Evolutionary conservation across 2,113 vertebrate genomes (phyloP).

Genomic region (Etheostoma spectabile): DNA sequence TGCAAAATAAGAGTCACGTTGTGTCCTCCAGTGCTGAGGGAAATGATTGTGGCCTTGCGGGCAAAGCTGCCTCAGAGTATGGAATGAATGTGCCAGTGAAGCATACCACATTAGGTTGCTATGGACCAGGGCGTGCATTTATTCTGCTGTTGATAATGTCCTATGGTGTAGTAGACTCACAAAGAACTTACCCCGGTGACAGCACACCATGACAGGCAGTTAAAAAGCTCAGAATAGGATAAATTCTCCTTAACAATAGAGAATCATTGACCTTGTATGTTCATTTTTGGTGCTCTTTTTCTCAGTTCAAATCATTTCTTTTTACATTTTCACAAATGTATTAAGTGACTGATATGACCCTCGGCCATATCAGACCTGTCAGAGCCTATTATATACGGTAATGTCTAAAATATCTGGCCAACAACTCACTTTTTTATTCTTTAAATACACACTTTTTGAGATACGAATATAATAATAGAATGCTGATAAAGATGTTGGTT

Average conservation of each 20-base stretch:
- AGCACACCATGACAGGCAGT: constrained; percentile 24
- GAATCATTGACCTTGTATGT: constrained; percentile 25
- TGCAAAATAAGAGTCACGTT: constrained; percentile 72
- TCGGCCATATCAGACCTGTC: neutral
- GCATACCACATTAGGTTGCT: constrained; percentile 72
- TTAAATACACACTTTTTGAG: neutral
- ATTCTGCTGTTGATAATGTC: constrained; percentile 63
- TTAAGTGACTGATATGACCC: neutral
- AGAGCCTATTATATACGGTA: neutral
- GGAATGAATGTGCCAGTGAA: constrained; percentile 74
- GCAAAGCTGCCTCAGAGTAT: constrained; percentile 63
- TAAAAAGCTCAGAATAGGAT: constrained; percentile 32
- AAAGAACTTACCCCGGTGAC: constrained; percentile 29
- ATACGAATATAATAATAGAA: neutral
- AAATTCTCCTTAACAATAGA: constrained; percentile 11
- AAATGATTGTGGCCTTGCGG: constrained; percentile 71
- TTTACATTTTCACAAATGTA: neutral
- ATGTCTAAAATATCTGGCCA: neutral
- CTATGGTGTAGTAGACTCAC: constrained; percentile 55
- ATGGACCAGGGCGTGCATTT: constrained; percentile 62
- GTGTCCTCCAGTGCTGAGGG: constrained; percentile 68
- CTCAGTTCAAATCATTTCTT: neutral
- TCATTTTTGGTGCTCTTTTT: neutral
- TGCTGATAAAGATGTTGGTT: neutral
- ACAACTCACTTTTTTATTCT: too few species aligned